A percentile compares a stretch with the other conserved stretches of the same genome.
Evolutionary conservation across 2,888 invertebrate genomes (phyloP).

Genomic region (Lithophane socia): DNA sequence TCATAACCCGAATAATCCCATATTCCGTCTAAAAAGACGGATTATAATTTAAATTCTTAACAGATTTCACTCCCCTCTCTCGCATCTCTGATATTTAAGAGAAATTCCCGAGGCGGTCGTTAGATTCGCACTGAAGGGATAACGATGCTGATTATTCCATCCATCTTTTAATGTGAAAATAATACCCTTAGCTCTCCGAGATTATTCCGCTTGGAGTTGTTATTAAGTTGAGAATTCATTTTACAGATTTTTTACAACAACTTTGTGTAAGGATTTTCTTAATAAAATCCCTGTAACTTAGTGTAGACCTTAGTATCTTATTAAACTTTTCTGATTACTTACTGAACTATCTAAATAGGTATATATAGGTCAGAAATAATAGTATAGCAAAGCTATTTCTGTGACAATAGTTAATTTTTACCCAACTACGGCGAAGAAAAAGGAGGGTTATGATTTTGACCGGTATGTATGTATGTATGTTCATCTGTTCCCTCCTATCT

Average conservation of each 20-base stretch:
- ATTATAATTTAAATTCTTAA: conserved; percentile 43
- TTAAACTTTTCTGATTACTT: background rate
- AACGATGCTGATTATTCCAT: conserved; percentile 32
- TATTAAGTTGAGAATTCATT: conserved; percentile 8
- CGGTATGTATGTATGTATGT: too few species aligned
- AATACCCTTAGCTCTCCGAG: conserved; percentile 17
- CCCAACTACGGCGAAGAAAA: too few species aligned
- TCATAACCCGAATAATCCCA: conserved; percentile 14
- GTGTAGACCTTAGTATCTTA: background rate
- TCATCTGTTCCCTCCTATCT: too few species aligned
- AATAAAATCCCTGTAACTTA: background rate
- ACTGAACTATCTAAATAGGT: background rate
- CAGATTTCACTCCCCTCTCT: conserved; percentile 4
- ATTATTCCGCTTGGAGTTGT: background rate
- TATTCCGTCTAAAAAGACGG: conserved; percentile 10
- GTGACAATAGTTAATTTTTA: too few species aligned
- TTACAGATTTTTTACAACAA: background rate
- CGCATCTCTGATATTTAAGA: conserved; percentile 15
- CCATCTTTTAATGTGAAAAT: conserved; percentile 37
- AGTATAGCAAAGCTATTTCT: too few species aligned
- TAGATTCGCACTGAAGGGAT: conserved; percentile 6
- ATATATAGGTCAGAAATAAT: too few species aligned
- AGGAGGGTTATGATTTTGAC: too few species aligned
- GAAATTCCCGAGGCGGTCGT: conserved; percentile 29
- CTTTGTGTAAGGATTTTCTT: background rate